Evolutionary conservation across 2,113 vertebrate genomes (phyloP), one percentile per base, ranked within the genome.

Genomic region (Thamnophis sirtalis): DNA sequence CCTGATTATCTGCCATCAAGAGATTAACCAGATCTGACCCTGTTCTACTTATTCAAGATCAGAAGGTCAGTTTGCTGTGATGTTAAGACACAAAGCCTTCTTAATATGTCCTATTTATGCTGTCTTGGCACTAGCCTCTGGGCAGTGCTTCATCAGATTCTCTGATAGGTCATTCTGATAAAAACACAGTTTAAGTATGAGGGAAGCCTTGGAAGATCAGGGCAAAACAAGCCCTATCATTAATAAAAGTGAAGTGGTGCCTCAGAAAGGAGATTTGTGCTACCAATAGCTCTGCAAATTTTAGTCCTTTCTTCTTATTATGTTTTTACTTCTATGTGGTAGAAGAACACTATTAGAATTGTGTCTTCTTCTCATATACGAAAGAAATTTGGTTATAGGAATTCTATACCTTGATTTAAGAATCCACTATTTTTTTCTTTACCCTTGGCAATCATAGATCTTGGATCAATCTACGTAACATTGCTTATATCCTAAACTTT

Each of bases 101-200:
- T 92, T 56, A 95, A 94, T 93, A 92, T 95, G 51, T 10, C 91
- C 58, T 91, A 0, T 33, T 43, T 9, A 84, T 33, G 15, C 9
- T 89, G 92, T n/a, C 4, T 54, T 93, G 91, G 43, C 58, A 88
- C 21, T 48, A 48, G 48, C 91, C 60, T 80, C 58, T 94, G 55
- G 90, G 3, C 3, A 2, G 38, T 55, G 2, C 48, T 93, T 90
- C 58, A 24, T 48, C 87, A 86, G 92, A 26, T 3, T 84, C 22
- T 92, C 49, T 91, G 93, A 93, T 93, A 90, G 56, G n/a, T 55
- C 21, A 49, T 84, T 93, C 48, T 88, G 91, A 93, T 93, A 89
- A 93, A 92, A 92, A 58, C 90, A 95, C 68, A 68, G 63, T 92
- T 63, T 92, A 85, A 89, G 94, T 54, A 88, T 48, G 24, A 54